A percentile compares a stretch with the other conserved stretches of the same genome.
Conservation (phyloP, 2,113 vertebrate species). For the Crypturellus undulatus region DNA sequence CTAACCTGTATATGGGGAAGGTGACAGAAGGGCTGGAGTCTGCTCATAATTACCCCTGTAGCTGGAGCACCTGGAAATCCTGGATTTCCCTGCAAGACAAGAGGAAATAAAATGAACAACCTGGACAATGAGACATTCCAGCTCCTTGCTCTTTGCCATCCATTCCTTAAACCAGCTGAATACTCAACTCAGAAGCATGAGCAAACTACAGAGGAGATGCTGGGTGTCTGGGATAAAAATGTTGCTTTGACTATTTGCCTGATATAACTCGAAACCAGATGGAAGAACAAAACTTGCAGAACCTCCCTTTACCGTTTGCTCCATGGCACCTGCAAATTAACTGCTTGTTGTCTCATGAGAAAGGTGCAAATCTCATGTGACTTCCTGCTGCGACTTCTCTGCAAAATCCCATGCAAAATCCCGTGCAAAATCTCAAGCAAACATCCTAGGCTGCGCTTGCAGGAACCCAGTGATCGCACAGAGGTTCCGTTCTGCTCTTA, state of each 20-base stretch:
- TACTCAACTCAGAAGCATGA: neutral
- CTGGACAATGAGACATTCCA: neutral
- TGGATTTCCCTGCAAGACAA: constrained; percentile 75
- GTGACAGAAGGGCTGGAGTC: neutral
- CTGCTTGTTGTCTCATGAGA: neutral
- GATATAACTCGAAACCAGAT: neutral
- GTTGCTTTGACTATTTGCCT: neutral
- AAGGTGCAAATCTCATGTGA: neutral
- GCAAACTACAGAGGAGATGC: neutral
- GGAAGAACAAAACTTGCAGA: no score
- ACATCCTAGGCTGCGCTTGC: neutral
- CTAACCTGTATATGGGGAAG: no score
- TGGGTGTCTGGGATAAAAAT: neutral
- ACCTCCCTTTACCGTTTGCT: neutral
- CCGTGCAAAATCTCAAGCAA: no score
- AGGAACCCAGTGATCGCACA: neutral
- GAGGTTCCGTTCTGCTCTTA: neutral
- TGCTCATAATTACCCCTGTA: constrained; percentile 81
- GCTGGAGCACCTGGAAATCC: constrained; percentile 86
- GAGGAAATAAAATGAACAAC: neutral
- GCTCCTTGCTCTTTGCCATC: neutral
- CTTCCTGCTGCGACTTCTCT: neutral
- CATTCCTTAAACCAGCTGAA: neutral
- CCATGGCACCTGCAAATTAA: neutral
- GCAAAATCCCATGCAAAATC: fast-evolving